Base-by-base conservation (phyloP, 2,113 vertebrate genomes). In the Sceloporus tristichus region DNA sequence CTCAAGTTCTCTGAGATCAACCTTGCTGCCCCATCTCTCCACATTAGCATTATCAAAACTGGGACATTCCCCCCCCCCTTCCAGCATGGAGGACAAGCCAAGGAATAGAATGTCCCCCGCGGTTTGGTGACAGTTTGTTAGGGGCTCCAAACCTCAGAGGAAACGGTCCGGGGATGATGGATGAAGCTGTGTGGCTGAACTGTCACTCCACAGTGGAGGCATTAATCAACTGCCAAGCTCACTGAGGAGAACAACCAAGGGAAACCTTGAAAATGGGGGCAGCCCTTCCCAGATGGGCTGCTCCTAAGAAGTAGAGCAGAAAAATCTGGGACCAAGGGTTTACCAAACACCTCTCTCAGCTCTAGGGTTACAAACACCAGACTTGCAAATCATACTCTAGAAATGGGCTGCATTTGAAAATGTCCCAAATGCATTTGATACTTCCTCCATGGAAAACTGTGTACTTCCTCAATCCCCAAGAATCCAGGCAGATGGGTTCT, bases 141-240 rank as follows among this genome's bases (percentile, higher is more conserved):
- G 90, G 88, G 86, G 94, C 91, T 93, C 0, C 62, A 92, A 93
- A 90, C 83, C 91, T 18, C 91, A 74, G 78, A 94, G 87, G 88
- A 96, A 96, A 94, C 73, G 80, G 91, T 76, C 85, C 86, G 90
- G 80, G 85, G 86, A 95, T 96, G 93, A 95, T 93, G 91, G 91
- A 96, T 96, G 95, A 95, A 96, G 94, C 91, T 86, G 89, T 34
- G 83, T 85, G 92, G 4, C 86, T 54, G 87, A 94, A 90, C 92
- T 94, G 93, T 94, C 95, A 94, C 92, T 94, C 90, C 93, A 83
- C 59, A 88, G 89, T 82, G 16, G 65, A 96, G 86, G 78, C 91
- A 95, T 94, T 96, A 94, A 96, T 95, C 93, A 94, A 87, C 82
- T 93, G 93, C 90, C 94, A 94, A 83, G 90, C 78, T 0, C 2